Evolutionary conservation across 1,140 invertebrate genomes (phyloP).

Genomic region (Ylistrum balloti): DNA sequence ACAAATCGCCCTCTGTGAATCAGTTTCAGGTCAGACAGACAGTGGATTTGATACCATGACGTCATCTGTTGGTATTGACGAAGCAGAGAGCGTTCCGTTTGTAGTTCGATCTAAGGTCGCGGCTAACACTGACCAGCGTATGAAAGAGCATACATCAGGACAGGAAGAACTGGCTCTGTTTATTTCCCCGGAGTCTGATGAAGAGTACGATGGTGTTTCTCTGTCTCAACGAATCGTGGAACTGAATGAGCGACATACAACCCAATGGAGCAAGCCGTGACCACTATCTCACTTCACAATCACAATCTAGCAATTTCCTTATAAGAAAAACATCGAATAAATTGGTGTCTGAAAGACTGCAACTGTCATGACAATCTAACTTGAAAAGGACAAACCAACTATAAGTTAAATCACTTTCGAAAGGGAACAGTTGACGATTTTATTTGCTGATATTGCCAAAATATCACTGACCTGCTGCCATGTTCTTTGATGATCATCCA

Average conservation of each 20-base stretch:
- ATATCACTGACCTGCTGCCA: no score
- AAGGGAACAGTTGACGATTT: no score
- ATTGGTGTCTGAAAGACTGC: no score
- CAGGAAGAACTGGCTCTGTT: not conserved
- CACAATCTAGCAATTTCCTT: no score
- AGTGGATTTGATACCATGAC: conserved; percentile 19
- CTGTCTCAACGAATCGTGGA: not conserved
- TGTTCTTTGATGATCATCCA: no score
- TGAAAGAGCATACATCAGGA: not conserved
- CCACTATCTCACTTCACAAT: no score
- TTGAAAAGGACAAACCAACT: no score
- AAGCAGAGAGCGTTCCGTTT: not conserved
- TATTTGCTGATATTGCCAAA: no score
- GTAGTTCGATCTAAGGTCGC: not conserved
- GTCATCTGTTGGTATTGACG: not conserved
- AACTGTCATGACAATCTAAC: no score
- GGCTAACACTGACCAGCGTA: not conserved
- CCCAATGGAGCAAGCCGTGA: conserved; percentile 2
- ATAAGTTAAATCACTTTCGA: no score
- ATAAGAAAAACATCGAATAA: no score
- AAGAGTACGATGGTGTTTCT: not conserved
- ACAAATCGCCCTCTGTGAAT: not conserved
- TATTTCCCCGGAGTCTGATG: conserved; percentile 21
- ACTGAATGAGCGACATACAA: conserved; percentile 1
- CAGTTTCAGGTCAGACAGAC: not conserved